Evolutionary conservation across 1,140 invertebrate species (phyloP).

Genomic region (Lordiphosa mommai): DNA sequence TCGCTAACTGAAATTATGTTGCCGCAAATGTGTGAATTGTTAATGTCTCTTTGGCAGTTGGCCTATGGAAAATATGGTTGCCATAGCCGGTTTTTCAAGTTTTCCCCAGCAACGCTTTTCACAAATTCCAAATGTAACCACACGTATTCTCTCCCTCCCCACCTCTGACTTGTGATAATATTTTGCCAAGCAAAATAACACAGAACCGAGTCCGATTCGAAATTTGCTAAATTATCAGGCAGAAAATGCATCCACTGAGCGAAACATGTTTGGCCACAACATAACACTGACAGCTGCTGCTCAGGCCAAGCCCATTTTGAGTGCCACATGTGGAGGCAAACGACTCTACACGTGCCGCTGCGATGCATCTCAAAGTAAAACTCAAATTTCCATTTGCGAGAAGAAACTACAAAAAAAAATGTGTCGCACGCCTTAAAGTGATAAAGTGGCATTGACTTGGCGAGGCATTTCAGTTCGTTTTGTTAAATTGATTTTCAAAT

Average conservation of each 20-base stretch:
- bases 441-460: constrained; percentile 48
- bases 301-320: constrained; percentile 47
- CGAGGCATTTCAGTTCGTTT: constrained; percentile 35
- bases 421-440: constrained; percentile 36
- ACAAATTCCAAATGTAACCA: constrained; percentile 16
- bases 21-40: constrained; percentile 73
- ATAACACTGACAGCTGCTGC: constrained; percentile 62
- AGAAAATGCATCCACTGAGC: constrained; percentile 12
- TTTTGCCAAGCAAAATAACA: constrained; percentile 2
- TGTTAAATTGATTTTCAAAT: constrained; percentile 61
- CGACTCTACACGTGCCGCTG: constrained; percentile 31
- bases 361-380: constrained; percentile 20
- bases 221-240: constrained; percentile 52
- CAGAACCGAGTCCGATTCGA: constrained; percentile 25
- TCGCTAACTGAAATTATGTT: constrained; percentile 64
- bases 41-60: constrained; percentile 62
- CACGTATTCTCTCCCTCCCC: constrained; percentile 3
- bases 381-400: constrained; percentile 53
- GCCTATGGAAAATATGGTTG: constrained; percentile 34
- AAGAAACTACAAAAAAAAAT: constrained; percentile 16
- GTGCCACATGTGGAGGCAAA: constrained; percentile 54
- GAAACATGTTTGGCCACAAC: constrained; percentile 61
- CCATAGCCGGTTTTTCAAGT: constrained; percentile 69
- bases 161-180: neutral
- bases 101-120: constrained; percentile 55